phyloP scores from a whole-genome alignment of 2,113 vertebrate genomes.

The Tragulus kanchil region DNA sequence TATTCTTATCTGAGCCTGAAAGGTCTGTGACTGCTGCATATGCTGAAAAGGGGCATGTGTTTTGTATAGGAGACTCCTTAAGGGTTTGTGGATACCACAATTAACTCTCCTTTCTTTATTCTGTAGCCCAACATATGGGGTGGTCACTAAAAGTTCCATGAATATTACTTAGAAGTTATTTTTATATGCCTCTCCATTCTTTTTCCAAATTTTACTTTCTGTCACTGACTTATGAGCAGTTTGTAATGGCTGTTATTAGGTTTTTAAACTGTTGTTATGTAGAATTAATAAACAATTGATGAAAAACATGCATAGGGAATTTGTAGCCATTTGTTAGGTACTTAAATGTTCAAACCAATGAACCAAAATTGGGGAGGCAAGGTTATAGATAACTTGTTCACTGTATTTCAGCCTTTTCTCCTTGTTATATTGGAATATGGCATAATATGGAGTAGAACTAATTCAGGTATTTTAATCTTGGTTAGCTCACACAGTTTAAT shows the following conservation, averaged over 20 bases:
- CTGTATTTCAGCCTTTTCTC: background rate
- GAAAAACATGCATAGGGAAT: background rate
- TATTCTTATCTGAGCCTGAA: background rate
- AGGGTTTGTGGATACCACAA: background rate
- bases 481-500: constrained; percentile 34
- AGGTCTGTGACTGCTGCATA: background rate
- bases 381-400: background rate
- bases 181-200: background rate
- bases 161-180: background rate
- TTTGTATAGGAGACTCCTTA: background rate
- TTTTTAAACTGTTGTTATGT: background rate
- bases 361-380: background rate
- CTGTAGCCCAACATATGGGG: background rate
- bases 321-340: background rate
- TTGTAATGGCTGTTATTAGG: background rate
- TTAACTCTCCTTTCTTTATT: background rate
- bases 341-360: constrained; percentile 41
- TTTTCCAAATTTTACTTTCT: constrained; percentile 26
- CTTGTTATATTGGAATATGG: background rate
- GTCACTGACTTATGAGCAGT: background rate
- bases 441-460: background rate
- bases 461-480: background rate
- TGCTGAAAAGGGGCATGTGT: background rate
- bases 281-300: background rate
- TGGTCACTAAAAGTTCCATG: background rate